phyloP scores from a whole-genome alignment of 2,888 invertebrate species.

The Geotrupes spiniger region DNA sequence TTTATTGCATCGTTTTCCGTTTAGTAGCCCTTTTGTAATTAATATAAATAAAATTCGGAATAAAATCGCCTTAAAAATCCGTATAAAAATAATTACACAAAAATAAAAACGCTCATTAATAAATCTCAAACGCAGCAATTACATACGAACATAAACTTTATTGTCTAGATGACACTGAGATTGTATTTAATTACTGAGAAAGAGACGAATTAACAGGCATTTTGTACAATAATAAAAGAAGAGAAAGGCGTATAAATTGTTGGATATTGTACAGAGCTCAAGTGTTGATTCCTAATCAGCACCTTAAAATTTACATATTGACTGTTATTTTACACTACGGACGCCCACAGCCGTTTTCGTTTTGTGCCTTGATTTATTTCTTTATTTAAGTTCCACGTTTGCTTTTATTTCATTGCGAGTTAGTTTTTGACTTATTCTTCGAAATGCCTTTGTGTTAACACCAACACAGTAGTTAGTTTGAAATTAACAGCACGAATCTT shows the following conservation, averaged over 20 bases:
- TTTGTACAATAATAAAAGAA: conserved; percentile 5
- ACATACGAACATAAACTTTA: conserved; percentile 16
- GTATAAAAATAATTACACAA: conserved; percentile 4
- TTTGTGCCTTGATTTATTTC: conserved; percentile 17
- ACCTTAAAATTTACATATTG: conserved; percentile 3
- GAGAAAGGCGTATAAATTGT: background rate
- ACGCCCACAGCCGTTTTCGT: conserved; percentile 8
- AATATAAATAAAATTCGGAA: conserved; percentile 3
- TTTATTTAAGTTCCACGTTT: conserved; percentile 16
- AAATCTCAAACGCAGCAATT: conserved; percentile 13
- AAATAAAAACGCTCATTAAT: conserved; percentile 10
- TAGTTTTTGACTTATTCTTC: no score
- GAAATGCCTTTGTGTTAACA: conserved; percentile 4
- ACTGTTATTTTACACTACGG: conserved; percentile 4
- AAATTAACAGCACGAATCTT: no score
- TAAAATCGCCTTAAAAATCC: background rate
- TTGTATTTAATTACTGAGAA: conserved; percentile 16
- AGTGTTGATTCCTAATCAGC: conserved; percentile 2
- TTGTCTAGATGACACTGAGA: conserved; percentile 14
- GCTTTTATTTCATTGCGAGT: background rate
- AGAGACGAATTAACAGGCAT: conserved; percentile 11
- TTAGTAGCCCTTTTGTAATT: conserved; percentile 2
- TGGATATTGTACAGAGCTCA: background rate
- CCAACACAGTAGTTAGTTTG: no score
- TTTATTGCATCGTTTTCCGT: no score